Conservation (phyloP, 2,797 vertebrate genomes). For the Peromyscus melanophrys region DNA sequence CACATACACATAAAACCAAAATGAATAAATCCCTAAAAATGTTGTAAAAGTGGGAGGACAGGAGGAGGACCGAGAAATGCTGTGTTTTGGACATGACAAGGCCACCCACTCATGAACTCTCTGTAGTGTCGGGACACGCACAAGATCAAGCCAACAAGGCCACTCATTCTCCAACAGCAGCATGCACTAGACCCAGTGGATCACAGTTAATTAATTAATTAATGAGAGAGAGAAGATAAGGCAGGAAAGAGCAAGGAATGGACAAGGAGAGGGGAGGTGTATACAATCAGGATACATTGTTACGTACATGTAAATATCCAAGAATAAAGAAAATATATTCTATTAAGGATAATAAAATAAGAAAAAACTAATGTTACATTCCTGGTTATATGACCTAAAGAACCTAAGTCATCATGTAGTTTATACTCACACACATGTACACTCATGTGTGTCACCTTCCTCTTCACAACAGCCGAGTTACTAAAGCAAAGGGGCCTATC, state of each 20-base stretch:
- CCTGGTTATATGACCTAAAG: neutral
- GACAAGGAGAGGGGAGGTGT: neutral
- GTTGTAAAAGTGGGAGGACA: neutral
- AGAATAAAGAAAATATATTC: too few species aligned
- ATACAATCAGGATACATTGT: neutral
- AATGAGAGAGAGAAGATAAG: too few species aligned
- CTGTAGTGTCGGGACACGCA: neutral
- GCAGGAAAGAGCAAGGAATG: too few species aligned
- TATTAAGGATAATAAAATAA: neutral
- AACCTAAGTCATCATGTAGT: too few species aligned
- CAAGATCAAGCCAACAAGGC: neutral
- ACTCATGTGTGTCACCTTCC: neutral
- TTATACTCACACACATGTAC: too few species aligned
- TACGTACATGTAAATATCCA: neutral
- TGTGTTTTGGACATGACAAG: too few species aligned
- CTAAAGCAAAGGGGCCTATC: neutral
- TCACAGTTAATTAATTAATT: neutral
- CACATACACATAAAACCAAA: neutral
- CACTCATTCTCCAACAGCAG: neutral
- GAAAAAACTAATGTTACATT: neutral
- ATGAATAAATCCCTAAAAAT: neutral
- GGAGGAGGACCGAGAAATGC: too few species aligned
- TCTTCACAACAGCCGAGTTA: neutral
- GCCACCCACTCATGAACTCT: neutral
- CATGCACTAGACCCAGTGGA: neutral